Evolutionary conservation across 2,888 invertebrate genomes (phyloP).

Genomic region (Dysmachus trigonus): DNA sequence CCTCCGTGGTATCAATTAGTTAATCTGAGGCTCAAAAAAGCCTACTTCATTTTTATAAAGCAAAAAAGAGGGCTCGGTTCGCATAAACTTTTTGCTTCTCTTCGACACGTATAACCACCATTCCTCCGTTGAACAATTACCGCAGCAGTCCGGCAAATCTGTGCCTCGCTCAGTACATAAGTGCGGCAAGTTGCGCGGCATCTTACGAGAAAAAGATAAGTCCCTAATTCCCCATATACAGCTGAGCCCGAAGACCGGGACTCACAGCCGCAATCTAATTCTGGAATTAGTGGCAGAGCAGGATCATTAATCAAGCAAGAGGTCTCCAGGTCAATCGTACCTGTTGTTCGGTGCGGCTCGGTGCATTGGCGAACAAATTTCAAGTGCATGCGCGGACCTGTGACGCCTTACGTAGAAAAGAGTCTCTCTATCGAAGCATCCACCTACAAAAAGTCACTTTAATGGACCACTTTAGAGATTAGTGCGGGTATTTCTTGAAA

Average conservation of each 20-base stretch:
- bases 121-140: background rate
- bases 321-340: background rate
- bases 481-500: conserved; percentile 4
- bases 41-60: background rate
- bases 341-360: background rate
- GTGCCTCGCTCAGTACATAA: background rate
- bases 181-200: no score
- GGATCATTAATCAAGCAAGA: conserved; percentile 1
- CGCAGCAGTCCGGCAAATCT: background rate
- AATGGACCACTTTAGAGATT: conserved; percentile 36
- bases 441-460: conserved; percentile 31
- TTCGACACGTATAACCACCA: background rate
- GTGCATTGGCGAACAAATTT: background rate
- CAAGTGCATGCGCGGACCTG: conserved; percentile 3
- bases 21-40: background rate
- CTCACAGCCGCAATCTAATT: background rate
- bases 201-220: background rate
- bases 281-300: background rate
- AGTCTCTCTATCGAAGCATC: background rate
- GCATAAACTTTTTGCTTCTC: background rate
- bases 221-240: background rate
- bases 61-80: background rate
- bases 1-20: background rate
- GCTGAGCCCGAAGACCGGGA: background rate
- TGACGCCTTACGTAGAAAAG: background rate